Base-by-base conservation (phyloP, 2,113 vertebrate species). In the Rhynchomys soricoides region DNA sequence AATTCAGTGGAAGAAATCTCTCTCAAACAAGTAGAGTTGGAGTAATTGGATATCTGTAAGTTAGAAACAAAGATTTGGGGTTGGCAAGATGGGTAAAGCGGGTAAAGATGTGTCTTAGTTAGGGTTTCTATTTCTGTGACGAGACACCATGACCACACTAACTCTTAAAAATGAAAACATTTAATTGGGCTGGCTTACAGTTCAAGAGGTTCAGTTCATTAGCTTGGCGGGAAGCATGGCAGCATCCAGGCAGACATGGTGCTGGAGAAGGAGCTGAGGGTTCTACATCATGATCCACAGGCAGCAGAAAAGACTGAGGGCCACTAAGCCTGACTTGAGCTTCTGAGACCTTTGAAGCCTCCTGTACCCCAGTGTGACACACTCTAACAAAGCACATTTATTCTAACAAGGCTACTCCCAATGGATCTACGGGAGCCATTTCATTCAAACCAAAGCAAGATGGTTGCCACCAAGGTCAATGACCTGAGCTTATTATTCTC, bases 61-160 rank as follows among this genome's bases (percentile, higher is more conserved):
- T 59, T 70, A 81, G 78, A 55, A 22, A 40, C 52, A 34, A 34
- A 48, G 82, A 21, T 45, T 31, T 21, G 3, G 17, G 26, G 37
- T 11, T 21, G 4, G 15, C 22, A 5, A 83, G 55, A 17, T 2
- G 3, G 55, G 26, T 8, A 21, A 1, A 3, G n/a, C 26, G 6
- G 12, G 79, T 45, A 45, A 45, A 85, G 15, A 31, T 57, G 17
- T 85, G 68, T 19, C 37, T n/a, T 71, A 17, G 34, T 70, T 70
- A 71, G 68, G 68, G 68, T 21, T 71, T n/a, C 70, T n/a, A 71
- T 71, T 71, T 37, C 70, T 21, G 17, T n/a, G 70, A 71, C 19
- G 70, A 71, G 37, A n/a, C 37, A n/a, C 5, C 70, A 71, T 71
- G 70, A 71, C 70, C 70, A n/a, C 37, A 71, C 7, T 16, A n/a